These are phyloP conservation scores for Enteromius anoplus DNA, from an alignment of 2,797 vertebrate species.

Conservation along the genomic window DNA sequence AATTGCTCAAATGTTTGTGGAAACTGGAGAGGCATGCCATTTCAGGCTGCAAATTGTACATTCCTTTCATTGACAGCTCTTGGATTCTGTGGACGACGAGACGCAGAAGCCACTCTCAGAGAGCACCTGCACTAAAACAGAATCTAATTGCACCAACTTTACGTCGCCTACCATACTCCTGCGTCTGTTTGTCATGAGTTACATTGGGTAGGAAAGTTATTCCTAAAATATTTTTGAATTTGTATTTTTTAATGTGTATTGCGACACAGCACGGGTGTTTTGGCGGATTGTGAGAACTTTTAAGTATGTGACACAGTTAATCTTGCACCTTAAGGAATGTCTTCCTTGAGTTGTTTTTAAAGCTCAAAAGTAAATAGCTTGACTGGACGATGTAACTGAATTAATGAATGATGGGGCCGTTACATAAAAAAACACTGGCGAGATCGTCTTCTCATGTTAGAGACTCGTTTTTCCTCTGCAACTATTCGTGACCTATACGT, in stretches of 20 bases:
- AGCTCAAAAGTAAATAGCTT: slow-evolving; percentile 6
- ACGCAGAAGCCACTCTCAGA: slow-evolving; percentile 45
- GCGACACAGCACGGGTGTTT: neutral
- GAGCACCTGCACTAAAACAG: slow-evolving; percentile 32
- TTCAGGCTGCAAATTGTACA: neutral
- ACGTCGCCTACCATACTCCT: slow-evolving; percentile 69
- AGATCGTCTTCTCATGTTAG: neutral
- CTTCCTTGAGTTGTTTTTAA: slow-evolving; percentile 23
- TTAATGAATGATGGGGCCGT: neutral
- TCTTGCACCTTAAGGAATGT: slow-evolving; percentile 26
- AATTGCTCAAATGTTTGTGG: neutral
- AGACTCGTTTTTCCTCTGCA: neutral
- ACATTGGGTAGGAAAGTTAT: slow-evolving; percentile 67
- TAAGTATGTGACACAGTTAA: neutral
- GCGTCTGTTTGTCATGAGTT: slow-evolving; percentile 75
- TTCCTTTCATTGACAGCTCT: slow-evolving; percentile 49
- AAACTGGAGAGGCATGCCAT: neutral
- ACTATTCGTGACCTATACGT: neutral
- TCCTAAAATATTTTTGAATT: neutral
- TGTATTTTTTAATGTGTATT: neutral
- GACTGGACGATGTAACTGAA: neutral
- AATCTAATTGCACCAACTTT: slow-evolving; percentile 61
- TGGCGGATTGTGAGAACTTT: neutral
- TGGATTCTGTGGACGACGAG: slow-evolving; percentile 56
- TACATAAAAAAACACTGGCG: neutral